Percentiles rank a stretch among this genome's conserved stretches.
Conservation (phyloP, 92 coral and sea anemone species). For the Paragorgia papillata region DNA sequence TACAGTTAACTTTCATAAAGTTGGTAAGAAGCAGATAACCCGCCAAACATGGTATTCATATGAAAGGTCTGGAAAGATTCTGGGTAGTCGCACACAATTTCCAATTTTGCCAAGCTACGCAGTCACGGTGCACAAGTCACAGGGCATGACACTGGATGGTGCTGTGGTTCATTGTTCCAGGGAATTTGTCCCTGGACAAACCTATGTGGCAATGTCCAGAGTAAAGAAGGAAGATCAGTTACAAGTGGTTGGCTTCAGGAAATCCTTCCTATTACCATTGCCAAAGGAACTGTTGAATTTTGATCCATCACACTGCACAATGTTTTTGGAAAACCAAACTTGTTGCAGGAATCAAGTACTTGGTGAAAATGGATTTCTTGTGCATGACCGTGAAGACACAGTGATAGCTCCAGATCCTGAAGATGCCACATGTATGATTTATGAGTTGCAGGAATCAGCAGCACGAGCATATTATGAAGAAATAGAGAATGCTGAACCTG, state of each 20-base stretch:
- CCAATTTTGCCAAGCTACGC: conserved; percentile 43
- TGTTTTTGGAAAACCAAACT: not conserved
- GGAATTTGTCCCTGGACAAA: conserved; percentile 60
- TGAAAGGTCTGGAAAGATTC: conserved; percentile 25
- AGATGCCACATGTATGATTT: not conserved
- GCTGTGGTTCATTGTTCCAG: conserved; percentile 60
- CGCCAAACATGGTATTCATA: conserved; percentile 35
- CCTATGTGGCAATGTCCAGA: conserved; percentile 53
- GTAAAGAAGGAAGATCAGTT: conserved; percentile 16
- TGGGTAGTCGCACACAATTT: conserved; percentile 34
- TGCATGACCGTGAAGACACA: conserved; percentile 2
- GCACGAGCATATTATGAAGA: not conserved
- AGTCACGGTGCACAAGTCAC: conserved; percentile 45
- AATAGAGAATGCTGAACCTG: conserved; percentile 33
- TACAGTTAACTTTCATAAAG: conserved; percentile 31
- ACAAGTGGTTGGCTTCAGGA: conserved; percentile 40
- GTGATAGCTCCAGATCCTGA: conserved; percentile 2
- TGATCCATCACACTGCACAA: conserved; percentile 7
- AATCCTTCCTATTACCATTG: conserved; percentile 12
- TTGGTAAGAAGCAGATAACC: conserved; percentile 6
- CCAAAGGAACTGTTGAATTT: conserved; percentile 12
- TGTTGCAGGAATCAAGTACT: conserved; percentile 22
- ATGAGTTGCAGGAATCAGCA: too few species aligned
- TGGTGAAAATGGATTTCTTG: conserved; percentile 12
- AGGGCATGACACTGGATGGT: conserved; percentile 49